These are phyloP conservation scores for Zosterops borbonicus DNA, from an alignment of 2,113 vertebrate genomes.

Conservation along the genomic window DNA sequence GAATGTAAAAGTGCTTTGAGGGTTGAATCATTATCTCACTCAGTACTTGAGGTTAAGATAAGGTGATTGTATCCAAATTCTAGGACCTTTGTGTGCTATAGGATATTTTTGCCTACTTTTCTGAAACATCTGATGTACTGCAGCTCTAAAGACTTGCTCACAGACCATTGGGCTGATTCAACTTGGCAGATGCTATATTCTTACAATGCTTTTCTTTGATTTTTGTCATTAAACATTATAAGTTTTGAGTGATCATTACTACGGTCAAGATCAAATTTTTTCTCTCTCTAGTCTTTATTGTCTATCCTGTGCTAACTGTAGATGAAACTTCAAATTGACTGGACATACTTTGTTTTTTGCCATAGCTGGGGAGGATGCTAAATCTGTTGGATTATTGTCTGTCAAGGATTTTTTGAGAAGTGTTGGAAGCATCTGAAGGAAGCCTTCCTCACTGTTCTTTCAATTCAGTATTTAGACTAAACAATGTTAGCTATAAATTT, in stretches of 20 bases:
- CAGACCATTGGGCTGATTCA: background rate
- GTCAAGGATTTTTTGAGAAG: background rate
- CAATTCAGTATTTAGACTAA: background rate
- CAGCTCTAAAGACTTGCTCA: background rate
- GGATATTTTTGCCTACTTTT: background rate
- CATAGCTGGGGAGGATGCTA: background rate
- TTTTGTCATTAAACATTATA: conserved; percentile 21
- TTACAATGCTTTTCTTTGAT: background rate
- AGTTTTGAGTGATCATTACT: conserved; percentile 20
- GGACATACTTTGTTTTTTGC: background rate
- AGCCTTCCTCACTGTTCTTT: background rate
- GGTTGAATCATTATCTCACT: background rate
- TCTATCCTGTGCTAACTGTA: background rate
- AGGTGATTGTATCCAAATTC: background rate
- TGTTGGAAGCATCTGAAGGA: background rate
- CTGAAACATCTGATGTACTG: background rate
- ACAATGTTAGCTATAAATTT: background rate
- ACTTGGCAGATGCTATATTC: background rate
- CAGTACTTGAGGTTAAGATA: background rate
- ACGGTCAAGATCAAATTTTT: background rate
- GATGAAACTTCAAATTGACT: background rate
- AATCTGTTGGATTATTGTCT: background rate
- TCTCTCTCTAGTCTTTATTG: background rate
- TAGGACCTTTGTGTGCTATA: background rate
- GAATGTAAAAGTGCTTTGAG: background rate